Percentiles rank a stretch among this genome's conserved stretches.
These are phyloP conservation scores for Syngnathus typhle DNA, from an alignment of 2,113 vertebrate genomes.

Conservation along the genomic window DNA sequence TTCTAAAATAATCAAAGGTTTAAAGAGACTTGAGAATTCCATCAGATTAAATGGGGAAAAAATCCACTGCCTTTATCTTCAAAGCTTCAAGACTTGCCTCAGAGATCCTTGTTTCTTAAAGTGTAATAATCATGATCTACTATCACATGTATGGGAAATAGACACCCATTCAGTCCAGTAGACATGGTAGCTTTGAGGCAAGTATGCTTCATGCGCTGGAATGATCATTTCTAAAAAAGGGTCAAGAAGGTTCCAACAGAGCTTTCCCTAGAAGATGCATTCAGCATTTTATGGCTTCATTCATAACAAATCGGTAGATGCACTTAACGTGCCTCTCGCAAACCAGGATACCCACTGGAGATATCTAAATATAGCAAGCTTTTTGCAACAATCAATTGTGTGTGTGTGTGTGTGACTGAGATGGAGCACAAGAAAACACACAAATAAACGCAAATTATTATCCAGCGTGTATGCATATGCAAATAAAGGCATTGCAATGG, in stretches of 20 bases:
- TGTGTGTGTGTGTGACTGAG: too few relatives aligned
- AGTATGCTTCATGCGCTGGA: conserved; percentile 1
- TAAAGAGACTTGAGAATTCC: background rate
- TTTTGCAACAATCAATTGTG: conserved; percentile 46
- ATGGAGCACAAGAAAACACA: too few relatives aligned
- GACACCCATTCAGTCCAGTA: conserved; percentile 1
- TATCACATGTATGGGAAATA: background rate
- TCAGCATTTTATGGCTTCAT: conserved; percentile 35
- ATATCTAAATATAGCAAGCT: conserved; percentile 59
- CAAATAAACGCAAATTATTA: background rate
- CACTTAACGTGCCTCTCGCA: conserved; percentile 33
- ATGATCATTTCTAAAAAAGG: conserved; percentile 5
- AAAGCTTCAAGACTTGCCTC: background rate
- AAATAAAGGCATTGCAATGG: background rate
- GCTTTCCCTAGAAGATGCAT: conserved; percentile 1
- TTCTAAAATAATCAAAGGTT: background rate
- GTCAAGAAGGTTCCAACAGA: conserved; percentile 13
- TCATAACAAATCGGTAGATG: conserved; percentile 41
- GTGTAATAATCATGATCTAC: background rate
- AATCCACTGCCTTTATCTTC: background rate
- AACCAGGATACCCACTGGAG: conserved; percentile 37
- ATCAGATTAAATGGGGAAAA: too few relatives aligned
- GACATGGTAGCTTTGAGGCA: background rate
- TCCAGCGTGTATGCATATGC: too few relatives aligned
- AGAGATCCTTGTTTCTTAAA: background rate